phyloP scores from a whole-genome alignment of 2,888 invertebrate genomes.

The Thecophora atra region DNA sequence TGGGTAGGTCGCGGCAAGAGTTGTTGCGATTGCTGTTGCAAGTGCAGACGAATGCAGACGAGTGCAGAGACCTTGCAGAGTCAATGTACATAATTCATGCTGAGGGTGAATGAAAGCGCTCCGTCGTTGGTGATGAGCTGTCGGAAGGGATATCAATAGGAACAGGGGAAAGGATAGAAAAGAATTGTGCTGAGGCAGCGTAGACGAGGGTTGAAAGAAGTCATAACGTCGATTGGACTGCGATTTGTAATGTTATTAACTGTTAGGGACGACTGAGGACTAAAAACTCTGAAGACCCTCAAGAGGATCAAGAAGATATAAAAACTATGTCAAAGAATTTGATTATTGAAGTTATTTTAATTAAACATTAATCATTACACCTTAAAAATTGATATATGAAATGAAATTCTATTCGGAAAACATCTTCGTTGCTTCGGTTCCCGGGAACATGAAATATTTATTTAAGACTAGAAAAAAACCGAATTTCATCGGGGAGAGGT shows the following conservation, averaged over 20 bases:
- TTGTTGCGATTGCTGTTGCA: not conserved
- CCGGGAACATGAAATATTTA: too few species aligned
- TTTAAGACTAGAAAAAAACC: too few species aligned
- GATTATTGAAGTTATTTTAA: too few species aligned
- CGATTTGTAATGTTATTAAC: constrained; percentile 17
- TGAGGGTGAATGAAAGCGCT: constrained; percentile 33
- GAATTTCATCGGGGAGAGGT: too few species aligned
- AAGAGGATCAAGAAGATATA: not conserved
- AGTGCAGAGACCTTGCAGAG: constrained; percentile 30
- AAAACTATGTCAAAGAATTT: too few species aligned
- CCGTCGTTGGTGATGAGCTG: not conserved
- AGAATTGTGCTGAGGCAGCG: not conserved
- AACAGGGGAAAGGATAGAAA: too few species aligned
- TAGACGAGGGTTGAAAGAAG: constrained; percentile 18
- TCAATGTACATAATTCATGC: constrained; percentile 20
- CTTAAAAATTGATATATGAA: too few species aligned
- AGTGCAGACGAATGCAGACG: constrained; percentile 1
- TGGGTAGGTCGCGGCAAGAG: constrained; percentile 65
- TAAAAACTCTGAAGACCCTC: too few species aligned
- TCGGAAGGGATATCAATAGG: not conserved
- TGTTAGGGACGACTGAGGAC: too few species aligned
- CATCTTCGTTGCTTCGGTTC: too few species aligned
- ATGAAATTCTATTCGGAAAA: too few species aligned
- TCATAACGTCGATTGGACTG: constrained; percentile 15
- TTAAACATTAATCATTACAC: too few species aligned